phyloP scores from a whole-genome alignment of 2,888 invertebrate genomes.

The Orgyia antiqua region DNA sequence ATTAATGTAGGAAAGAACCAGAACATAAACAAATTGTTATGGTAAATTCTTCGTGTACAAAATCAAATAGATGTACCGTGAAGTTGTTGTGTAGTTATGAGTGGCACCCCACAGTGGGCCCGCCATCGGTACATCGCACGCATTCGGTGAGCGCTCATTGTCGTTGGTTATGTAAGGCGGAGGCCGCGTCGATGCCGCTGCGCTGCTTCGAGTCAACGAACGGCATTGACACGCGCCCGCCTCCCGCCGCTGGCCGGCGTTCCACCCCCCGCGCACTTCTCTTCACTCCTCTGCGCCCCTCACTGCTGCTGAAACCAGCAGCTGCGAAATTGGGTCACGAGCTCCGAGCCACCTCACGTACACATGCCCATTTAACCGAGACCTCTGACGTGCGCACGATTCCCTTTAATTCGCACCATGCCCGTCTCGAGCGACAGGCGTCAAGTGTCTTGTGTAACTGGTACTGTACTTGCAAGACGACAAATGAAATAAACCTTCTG shows the following conservation, averaged over 20 bases:
- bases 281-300: slow-evolving; percentile 40
- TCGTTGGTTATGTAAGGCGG: slow-evolving; percentile 77
- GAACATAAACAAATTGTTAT: too few species aligned
- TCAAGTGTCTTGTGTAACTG: slow-evolving; percentile 28
- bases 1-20: too few species aligned
- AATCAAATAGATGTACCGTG: too few species aligned
- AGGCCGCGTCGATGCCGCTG: slow-evolving; percentile 71
- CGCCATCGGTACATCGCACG: slow-evolving; percentile 54
- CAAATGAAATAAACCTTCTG: slow-evolving; percentile 60
- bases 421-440: slow-evolving; percentile 15
- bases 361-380: slow-evolving; percentile 47
- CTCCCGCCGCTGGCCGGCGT: slow-evolving; percentile 39
- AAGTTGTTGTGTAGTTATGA: too few species aligned
- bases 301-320: slow-evolving; percentile 74
- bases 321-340: slow-evolving; percentile 77
- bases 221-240: slow-evolving; percentile 75
- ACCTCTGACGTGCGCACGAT: slow-evolving; percentile 41
- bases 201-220: slow-evolving; percentile 74
- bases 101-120: slow-evolving; percentile 28
- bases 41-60: too few species aligned
- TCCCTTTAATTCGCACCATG: slow-evolving; percentile 14
- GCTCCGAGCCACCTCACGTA: slow-evolving; percentile 66
- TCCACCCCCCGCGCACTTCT: slow-evolving; percentile 33
- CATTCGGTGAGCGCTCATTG: slow-evolving; percentile 64
- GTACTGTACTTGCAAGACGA: slow-evolving; percentile 49